These are phyloP conservation scores for Crambe crambe DNA, from an alignment of 37 sponge, comb jelly and placozoan species.

Conservation along the genomic window DNA sequence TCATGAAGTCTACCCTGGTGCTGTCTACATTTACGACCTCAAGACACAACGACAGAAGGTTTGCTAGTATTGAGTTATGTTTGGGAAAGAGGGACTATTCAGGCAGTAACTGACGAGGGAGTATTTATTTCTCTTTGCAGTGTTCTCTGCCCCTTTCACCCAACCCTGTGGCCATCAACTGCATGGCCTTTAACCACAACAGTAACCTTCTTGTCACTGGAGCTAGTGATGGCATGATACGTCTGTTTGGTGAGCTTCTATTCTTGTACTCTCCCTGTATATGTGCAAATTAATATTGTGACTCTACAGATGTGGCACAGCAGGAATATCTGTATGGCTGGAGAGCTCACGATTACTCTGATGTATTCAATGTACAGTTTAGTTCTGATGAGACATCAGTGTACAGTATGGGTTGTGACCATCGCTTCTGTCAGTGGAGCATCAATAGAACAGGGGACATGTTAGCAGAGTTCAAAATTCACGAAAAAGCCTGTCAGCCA, in stretches of 20 bases:
- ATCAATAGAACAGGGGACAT: slow-evolving; percentile 58
- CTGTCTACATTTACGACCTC: slow-evolving; percentile 59
- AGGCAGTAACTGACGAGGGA: background rate
- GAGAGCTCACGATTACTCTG: slow-evolving; percentile 77
- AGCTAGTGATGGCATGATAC: slow-evolving; percentile 88
- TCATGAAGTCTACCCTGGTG: slow-evolving; percentile 30
- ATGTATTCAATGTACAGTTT: slow-evolving; percentile 87
- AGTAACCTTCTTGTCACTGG: slow-evolving; percentile 92
- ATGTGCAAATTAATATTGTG: too few species aligned
- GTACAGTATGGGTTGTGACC: slow-evolving; percentile 80
- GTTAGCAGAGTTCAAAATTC: slow-evolving; percentile 35
- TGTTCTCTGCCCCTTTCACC: slow-evolving; percentile 41
- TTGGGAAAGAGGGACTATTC: background rate
- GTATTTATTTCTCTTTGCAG: slow-evolving; percentile 13
- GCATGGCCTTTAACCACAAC: slow-evolving; percentile 93
- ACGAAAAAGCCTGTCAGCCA: slow-evolving; percentile 43
- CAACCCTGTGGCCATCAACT: slow-evolving; percentile 62
- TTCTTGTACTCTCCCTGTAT: too few species aligned
- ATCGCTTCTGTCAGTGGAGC: slow-evolving; percentile 80
- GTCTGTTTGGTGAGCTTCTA: slow-evolving; percentile 73
- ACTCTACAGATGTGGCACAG: slow-evolving; percentile 69
- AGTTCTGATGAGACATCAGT: slow-evolving; percentile 92
- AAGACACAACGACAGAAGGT: slow-evolving; percentile 60
- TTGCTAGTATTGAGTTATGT: background rate
- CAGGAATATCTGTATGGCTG: slow-evolving; percentile 82